phyloP scores from a whole-genome alignment of 2,113 vertebrate genomes.

The Gymnobelideus leadbeateri region DNA sequence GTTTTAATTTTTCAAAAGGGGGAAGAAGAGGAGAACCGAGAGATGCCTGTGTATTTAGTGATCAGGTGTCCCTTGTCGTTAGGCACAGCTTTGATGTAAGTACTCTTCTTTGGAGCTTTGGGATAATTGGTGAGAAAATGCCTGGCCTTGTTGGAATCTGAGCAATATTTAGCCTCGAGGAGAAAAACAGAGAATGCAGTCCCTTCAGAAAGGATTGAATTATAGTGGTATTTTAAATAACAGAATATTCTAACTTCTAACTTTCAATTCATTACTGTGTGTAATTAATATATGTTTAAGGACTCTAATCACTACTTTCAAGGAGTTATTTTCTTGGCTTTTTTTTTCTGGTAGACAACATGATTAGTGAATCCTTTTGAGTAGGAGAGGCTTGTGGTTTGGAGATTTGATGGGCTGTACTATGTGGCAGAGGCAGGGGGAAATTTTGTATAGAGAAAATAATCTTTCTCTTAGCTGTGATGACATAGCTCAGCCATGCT shows the following conservation, averaged over 20 bases:
- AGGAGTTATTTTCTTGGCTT: not conserved
- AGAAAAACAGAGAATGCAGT: constrained; percentile 50
- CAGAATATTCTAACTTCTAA: constrained; percentile 27
- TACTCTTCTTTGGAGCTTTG: constrained; percentile 61
- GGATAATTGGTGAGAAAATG: constrained; percentile 77
- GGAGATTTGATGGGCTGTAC: not conserved
- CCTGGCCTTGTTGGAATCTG: constrained; percentile 56
- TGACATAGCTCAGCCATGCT: not conserved
- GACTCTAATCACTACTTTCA: not conserved
- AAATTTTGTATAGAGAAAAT: not conserved
- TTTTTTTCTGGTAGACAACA: not conserved
- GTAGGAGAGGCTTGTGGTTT: not conserved
- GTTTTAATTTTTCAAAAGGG: not conserved
- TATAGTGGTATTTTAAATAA: constrained; percentile 66
- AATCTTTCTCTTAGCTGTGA: not conserved
- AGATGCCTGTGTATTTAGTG: constrained; percentile 72
- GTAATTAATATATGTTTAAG: constrained; percentile 33
- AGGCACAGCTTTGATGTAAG: constrained; percentile 76
- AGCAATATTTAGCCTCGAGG: constrained; percentile 66
- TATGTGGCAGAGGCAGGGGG: not conserved
- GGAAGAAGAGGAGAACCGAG: constrained; percentile 75
- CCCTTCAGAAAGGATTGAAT: constrained; percentile 51
- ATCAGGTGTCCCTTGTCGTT: constrained; percentile 79
- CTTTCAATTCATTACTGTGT: constrained; percentile 14
- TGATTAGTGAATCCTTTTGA: not conserved